Conservation (phyloP, 2,888 invertebrate genomes). For the Volucella bombylans region DNA sequence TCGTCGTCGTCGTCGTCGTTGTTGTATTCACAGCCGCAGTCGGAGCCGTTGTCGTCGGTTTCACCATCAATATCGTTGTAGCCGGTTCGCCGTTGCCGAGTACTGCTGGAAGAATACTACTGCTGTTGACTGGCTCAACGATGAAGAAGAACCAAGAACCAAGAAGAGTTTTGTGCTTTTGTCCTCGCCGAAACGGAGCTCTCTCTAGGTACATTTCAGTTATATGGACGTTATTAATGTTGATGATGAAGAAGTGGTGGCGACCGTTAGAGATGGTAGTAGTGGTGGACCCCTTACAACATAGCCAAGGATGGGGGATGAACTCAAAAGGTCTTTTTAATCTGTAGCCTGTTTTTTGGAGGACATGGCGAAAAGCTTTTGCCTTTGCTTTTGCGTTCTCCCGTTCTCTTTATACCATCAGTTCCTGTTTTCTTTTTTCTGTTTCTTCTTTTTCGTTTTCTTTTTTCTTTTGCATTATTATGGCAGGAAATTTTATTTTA, state of each 20-base stretch:
- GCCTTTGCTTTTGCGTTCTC: constrained; percentile 36
- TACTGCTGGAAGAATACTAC: constrained; percentile 69
- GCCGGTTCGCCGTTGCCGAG: constrained; percentile 63
- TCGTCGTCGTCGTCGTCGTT: constrained; percentile 74
- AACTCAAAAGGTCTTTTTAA: constrained; percentile 72
- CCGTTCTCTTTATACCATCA: constrained; percentile 55
- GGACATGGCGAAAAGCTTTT: constrained; percentile 72
- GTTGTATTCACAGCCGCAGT: too few relatives aligned
- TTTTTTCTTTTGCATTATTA: constrained; percentile 54
- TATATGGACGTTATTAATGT: constrained; percentile 71
- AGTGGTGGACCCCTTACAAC: constrained; percentile 21
- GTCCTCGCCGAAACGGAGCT: constrained; percentile 59
- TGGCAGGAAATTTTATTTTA: constrained; percentile 67
- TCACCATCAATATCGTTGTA: constrained; percentile 74
- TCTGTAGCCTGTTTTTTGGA: constrained; percentile 65
- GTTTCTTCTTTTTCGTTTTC: constrained; percentile 25
- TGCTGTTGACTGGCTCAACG: constrained; percentile 51
- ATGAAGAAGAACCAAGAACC: constrained; percentile 59
- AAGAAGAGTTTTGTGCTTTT: constrained; percentile 69
- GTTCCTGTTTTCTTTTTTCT: constrained; percentile 29
- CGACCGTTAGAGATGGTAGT: background rate
- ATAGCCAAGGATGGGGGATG: constrained; percentile 21
- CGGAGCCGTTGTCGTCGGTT: constrained; percentile 60
- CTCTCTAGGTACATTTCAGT: constrained; percentile 57
- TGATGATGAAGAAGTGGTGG: constrained; percentile 68